Base-by-base conservation (phyloP, 2,113 vertebrate genomes). In the Dinomys branickii region DNA sequence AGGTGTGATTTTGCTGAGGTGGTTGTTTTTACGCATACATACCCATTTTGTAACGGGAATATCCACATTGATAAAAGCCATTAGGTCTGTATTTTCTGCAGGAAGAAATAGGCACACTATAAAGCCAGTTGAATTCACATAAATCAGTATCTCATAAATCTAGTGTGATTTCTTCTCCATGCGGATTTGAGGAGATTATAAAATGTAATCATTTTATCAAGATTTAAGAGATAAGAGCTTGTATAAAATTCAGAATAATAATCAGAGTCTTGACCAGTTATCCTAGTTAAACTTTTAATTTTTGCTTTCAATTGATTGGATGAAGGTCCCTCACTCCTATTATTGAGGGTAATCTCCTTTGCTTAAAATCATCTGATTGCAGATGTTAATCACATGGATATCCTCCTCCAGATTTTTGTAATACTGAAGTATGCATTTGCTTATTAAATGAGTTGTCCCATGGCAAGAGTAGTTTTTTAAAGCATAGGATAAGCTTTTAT, bases 131-230 rank as follows among this genome's bases (percentile, higher is more conserved):
- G 67, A 94, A 78, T 65, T 77, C 12, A 24, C 61, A 20, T 59
- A 84, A 69, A 91, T 85, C 22, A 54, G n/a, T 16, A 38, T 38
- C 47, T 86, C 63, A 24, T 47, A n/a, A 69, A 65, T 73, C 28
- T n/a, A 16, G 85, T 73, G 33, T 10, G 10, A 52, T 87, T 80
- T 85, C 52, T 80, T 85, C 52, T 44, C 58, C 47, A 61, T 16
- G 44, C 5, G 7, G 61, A 59, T 71, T 52, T 78, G 41, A 90
- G 63, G 22, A 91, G 58, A 54, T 33, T 91, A 44, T 61, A 91
- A 85, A 90, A 80, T 52, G 33, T 80, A 90, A 38, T 69, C 6
- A 28, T 88, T 78, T 94, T 91, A 73, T 88, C 17, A 82, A 81
- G 30, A 67, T 20, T 81, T 88, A 75, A 73, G 54, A 78, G 17